These are phyloP conservation scores for Laspeyria flexula DNA, from an alignment of 2,888 invertebrate genomes.

Conservation along the genomic window DNA sequence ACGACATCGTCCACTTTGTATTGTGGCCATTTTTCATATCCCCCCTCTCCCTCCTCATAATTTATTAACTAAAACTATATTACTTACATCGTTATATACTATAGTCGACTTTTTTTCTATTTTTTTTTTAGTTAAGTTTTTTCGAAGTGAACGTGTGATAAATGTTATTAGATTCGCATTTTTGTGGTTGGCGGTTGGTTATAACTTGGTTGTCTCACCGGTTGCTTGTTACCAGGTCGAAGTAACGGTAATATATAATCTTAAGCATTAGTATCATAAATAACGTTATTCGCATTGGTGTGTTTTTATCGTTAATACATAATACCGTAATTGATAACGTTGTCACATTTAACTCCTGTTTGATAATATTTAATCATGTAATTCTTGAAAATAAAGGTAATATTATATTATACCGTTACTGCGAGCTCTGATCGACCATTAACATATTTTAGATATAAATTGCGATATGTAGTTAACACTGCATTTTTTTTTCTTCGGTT, in stretches of 20 bases:
- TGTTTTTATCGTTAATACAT: background rate
- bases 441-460: background rate
- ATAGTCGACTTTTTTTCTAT: constrained; percentile 32
- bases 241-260: background rate
- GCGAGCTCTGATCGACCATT: background rate
- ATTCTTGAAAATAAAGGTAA: too few species aligned
- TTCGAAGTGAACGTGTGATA: constrained; percentile 34
- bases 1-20: constrained; percentile 1
- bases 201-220: constrained; percentile 4
- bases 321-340: too few species aligned
- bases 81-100: constrained; percentile 30
- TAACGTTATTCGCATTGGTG: background rate
- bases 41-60: constrained; percentile 38
- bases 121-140: constrained; percentile 46
- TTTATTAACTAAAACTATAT: constrained; percentile 37
- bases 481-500: background rate
- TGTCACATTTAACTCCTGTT: too few species aligned
- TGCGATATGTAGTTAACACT: background rate
- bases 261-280: background rate
- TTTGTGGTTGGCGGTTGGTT: constrained; percentile 19
- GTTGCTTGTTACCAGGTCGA: background rate
- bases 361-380: too few species aligned
- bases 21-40: constrained; percentile 37
- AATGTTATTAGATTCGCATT: constrained; percentile 39
- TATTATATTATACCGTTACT: background rate